Percentiles rank a stretch among this genome's conserved stretches.
Conservation (phyloP, 2,113 vertebrate species). For the Morone saxatilis region DNA sequence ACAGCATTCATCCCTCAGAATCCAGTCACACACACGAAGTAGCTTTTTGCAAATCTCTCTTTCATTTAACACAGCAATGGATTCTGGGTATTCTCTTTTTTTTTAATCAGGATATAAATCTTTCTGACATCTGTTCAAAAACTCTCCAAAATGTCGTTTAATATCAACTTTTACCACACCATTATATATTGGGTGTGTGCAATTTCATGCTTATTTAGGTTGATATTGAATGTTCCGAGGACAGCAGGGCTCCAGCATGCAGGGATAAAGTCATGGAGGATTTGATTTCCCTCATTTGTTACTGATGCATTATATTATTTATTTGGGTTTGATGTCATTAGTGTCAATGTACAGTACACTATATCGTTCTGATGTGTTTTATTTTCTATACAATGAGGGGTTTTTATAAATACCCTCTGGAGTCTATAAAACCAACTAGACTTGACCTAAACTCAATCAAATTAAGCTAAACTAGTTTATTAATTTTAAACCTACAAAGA, state of each 20-base stretch:
- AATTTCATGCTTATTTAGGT: slow-evolving; percentile 27
- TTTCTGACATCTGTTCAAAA: slow-evolving; percentile 1
- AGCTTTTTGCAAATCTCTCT: background rate
- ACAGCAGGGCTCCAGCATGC: slow-evolving; percentile 13
- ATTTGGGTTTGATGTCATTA: slow-evolving; percentile 20
- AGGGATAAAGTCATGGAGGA: background rate
- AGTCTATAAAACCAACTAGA: slow-evolving; percentile 56
- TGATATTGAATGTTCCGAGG: slow-evolving; percentile 21
- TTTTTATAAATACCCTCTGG: slow-evolving; percentile 29
- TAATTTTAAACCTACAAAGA: slow-evolving; percentile 44
- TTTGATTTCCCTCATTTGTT: slow-evolving; percentile 41
- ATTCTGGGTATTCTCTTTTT: background rate
- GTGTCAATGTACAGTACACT: slow-evolving; percentile 17
- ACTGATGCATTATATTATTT: slow-evolving; percentile 14
- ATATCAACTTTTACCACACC: slow-evolving; percentile 22
- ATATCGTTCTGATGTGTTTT: background rate
- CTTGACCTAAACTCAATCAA: slow-evolving; percentile 31
- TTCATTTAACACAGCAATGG: slow-evolving; percentile 8
- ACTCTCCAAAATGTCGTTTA: slow-evolving; percentile 23
- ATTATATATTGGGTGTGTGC: slow-evolving; percentile 35
- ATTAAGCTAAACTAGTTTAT: slow-evolving; percentile 45
- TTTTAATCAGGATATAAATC: slow-evolving; percentile 10
- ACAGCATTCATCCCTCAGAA: background rate
- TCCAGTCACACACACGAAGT: slow-evolving; percentile 8
- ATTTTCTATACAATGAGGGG: background rate